phyloP scores from a whole-genome alignment of 2,888 invertebrate species.

The Athripsodes cinereus region DNA sequence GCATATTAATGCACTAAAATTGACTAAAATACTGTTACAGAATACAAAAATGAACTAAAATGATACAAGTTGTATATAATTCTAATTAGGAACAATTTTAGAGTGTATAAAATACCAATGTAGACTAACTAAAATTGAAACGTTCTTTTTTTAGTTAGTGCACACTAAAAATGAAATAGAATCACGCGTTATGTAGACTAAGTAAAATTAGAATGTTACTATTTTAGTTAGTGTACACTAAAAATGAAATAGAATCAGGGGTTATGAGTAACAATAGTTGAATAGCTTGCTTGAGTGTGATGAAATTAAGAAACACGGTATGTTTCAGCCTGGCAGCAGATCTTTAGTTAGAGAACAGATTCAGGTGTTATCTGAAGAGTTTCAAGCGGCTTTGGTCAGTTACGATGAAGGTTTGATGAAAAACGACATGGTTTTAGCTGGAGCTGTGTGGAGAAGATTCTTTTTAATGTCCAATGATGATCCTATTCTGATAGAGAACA shows the following conservation, averaged over 20 bases:
- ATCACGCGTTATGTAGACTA: no score
- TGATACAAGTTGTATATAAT: no score
- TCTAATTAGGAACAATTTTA: no score
- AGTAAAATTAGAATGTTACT: neutral
- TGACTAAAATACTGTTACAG: no score
- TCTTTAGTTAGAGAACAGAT: conserved; percentile 59
- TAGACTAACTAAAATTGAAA: no score
- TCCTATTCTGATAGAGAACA: conserved; percentile 58
- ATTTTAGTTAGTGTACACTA: no score
- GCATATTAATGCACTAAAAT: no score
- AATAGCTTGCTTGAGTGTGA: neutral
- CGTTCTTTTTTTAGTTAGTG: no score
- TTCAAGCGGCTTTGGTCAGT: conserved; percentile 74
- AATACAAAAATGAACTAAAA: no score
- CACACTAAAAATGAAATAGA: no score
- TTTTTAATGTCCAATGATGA: conserved; percentile 61
- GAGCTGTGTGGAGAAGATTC: conserved; percentile 80
- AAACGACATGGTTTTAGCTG: conserved; percentile 72
- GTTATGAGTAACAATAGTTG: neutral
- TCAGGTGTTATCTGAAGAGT: conserved; percentile 64
- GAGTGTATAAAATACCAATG: no score
- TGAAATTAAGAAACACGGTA: neutral
- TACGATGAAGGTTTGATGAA: conserved; percentile 82
- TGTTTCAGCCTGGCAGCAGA: conserved; percentile 54
- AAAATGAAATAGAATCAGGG: no score